phyloP scores from a whole-genome alignment of 2,888 invertebrate genomes.

The Aphidius colemani region DNA sequence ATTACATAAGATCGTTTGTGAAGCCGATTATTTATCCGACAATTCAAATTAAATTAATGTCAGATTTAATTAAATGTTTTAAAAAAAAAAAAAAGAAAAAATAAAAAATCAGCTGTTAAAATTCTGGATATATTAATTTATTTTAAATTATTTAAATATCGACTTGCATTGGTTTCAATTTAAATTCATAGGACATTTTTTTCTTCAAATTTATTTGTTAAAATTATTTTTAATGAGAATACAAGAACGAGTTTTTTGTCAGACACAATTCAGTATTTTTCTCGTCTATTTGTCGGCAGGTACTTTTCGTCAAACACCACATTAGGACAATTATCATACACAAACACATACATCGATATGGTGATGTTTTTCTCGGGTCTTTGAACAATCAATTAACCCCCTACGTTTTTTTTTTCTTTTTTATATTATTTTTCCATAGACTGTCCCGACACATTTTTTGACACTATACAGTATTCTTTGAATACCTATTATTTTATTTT shows the following conservation, averaged over 20 bases:
- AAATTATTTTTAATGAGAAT: slow-evolving; percentile 1
- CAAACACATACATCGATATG: neutral
- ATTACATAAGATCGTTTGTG: neutral
- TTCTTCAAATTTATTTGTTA: neutral
- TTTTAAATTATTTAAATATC: too few relatives aligned
- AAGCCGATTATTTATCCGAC: neutral
- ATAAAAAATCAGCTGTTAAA: too few relatives aligned
- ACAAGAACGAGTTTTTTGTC: neutral
- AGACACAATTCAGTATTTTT: slow-evolving; percentile 10
- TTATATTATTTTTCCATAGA: neutral
- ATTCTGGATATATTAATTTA: too few relatives aligned
- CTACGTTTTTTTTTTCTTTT: neutral
- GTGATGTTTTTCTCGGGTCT: slow-evolving; percentile 2
- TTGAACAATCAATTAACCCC: slow-evolving; percentile 19
- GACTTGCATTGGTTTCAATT: neutral
- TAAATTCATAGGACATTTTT: neutral
- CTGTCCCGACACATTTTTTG: neutral
- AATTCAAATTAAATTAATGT: slow-evolving; percentile 9
- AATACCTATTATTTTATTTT: neutral
- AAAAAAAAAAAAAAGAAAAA: too few relatives aligned
- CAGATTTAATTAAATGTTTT: neutral
- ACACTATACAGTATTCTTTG: neutral
- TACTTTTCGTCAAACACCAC: slow-evolving; percentile 6
- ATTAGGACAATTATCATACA: slow-evolving; percentile 14
- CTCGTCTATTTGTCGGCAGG: neutral